Conservation (phyloP, 2,113 vertebrate species). For the Hemiprocne comata region DNA sequence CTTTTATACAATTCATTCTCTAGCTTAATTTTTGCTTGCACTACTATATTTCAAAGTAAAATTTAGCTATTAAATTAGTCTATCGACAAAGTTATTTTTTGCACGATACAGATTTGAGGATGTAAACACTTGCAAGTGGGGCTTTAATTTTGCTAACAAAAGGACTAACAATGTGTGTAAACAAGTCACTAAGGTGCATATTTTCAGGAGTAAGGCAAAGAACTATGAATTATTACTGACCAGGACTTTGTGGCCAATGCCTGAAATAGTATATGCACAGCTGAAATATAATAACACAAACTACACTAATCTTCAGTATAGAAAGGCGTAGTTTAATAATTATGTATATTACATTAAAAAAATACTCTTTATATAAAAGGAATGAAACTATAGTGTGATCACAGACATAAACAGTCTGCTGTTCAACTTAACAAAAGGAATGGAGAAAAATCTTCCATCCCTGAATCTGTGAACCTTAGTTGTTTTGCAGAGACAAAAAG, state of each 20-base stretch:
- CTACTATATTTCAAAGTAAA: neutral
- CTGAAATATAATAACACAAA: neutral
- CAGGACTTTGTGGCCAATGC: neutral
- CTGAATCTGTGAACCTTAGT: neutral
- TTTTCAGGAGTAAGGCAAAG: neutral
- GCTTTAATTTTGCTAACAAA: neutral
- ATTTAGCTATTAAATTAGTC: neutral
- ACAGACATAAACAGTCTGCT: neutral
- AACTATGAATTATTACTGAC: neutral
- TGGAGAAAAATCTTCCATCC: neutral
- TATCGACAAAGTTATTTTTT: neutral
- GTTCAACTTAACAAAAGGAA: neutral
- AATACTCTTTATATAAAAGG: neutral
- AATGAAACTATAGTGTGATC: neutral
- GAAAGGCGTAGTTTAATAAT: neutral
- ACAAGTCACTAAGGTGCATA: neutral
- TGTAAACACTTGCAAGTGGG: neutral
- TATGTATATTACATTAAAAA: neutral
- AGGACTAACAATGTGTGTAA: neutral
- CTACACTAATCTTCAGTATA: neutral
- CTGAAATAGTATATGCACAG: neutral
- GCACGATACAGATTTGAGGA: neutral
- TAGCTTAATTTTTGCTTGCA: neutral
- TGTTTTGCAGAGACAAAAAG: neutral
- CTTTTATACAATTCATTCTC: neutral